phyloP scores from a whole-genome alignment of 2,113 vertebrate species.

The Heterotilapia buettikoferi region DNA sequence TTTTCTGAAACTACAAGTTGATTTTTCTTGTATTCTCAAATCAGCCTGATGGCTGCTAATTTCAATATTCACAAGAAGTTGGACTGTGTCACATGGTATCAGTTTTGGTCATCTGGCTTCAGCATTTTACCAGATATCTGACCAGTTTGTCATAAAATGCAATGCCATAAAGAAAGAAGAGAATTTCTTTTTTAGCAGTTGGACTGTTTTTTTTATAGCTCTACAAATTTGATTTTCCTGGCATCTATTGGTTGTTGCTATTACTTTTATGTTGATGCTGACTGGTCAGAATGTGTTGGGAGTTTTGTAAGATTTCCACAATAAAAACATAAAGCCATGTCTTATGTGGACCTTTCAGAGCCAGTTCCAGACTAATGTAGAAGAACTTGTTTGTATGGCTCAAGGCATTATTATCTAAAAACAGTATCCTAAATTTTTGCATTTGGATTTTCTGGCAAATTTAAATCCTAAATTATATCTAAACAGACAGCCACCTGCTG shows the following conservation, averaged over 20 bases:
- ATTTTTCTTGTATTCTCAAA: neutral
- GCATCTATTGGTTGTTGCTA: neutral
- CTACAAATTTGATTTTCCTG: neutral
- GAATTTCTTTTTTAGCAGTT: neutral
- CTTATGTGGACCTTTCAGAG: neutral
- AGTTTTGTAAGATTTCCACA: neutral
- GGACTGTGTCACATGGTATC: neutral
- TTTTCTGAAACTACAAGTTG: neutral
- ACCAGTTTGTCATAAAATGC: neutral
- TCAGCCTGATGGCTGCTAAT: neutral
- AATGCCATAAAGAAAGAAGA: neutral
- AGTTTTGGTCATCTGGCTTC: neutral
- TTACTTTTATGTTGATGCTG: neutral
- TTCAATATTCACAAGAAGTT: neutral
- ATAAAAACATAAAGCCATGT: neutral
- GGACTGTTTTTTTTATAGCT: neutral
- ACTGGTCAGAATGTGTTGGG: neutral
- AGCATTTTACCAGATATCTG: neutral
- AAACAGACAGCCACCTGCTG: neutral
- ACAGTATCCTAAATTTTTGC: neutral
- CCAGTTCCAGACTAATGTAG: neutral
- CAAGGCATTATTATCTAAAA: neutral
- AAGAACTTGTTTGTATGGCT: neutral
- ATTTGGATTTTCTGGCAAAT: neutral
- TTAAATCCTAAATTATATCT: neutral